Evolutionary conservation across 2,797 vertebrate genomes (phyloP), one percentile per base, ranked within the genome.

Genomic region (Pachyuromys duprasi): DNA sequence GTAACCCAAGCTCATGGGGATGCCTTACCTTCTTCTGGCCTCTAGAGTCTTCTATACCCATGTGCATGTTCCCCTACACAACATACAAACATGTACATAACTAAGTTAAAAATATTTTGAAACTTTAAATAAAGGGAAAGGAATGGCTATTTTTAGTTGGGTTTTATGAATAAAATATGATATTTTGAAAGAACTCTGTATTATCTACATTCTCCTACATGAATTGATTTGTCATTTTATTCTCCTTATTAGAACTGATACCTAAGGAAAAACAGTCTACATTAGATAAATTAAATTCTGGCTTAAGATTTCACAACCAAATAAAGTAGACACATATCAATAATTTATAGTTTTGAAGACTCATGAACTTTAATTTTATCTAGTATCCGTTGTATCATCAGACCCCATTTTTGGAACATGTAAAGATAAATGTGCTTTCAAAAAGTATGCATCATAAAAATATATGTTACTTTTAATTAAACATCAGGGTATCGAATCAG

Each of bases 281-380:
- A 26, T 53, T 53, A 70, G 18, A 87, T 53, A 72, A 36, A 84
- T 28, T 78, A 67, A 80, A 4, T 81, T 13, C 22, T 84, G 31
- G 22, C 75, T 94, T 87, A 90, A 87, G 28, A 93, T 86, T 81
- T 88, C 42, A 78, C 87, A 72, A 53, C 1, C 1, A 78, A 84
- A 86, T 36, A 70, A 2, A 74, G 2, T n/a, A 89, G 5, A 42
- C 13, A 60, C 24, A 15, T 63, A 49, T 70, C 36, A 84, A 80
- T 12, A 74, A 63, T 74, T 63, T 82, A 8, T 80, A 28, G 57
- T 55, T 92, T 96, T 84, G 2, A 22, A 86, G 7, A 36, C 31
- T 70, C 1, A 53, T 63, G 28, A 33, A 70, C 78, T 84, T 80
- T 57, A 45, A 83, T 65, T 90, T 93, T 87, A 84, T 63, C 8